A percentile compares a stretch with the other conserved stretches of the same genome.
These are phyloP conservation scores for Willisornis vidua DNA, from an alignment of 2,113 vertebrate species.

Conservation along the genomic window DNA sequence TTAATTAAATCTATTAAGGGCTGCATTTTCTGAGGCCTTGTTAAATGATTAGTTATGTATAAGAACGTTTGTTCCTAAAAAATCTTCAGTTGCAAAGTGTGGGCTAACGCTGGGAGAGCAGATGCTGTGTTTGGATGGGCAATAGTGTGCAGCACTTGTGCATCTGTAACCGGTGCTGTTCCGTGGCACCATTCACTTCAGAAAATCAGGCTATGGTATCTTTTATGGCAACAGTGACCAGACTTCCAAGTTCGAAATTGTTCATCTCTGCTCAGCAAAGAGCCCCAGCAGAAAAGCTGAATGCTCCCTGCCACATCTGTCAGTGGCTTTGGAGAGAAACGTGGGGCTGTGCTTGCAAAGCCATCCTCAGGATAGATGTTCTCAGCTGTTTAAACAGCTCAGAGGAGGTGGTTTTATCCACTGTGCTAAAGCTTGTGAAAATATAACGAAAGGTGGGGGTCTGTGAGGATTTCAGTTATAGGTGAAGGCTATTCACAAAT, in stretches of 20 bases:
- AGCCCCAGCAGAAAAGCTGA: not conserved
- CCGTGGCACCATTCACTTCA: not conserved
- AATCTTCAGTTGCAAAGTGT: not conserved
- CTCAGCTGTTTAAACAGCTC: not conserved
- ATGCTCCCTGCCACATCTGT: not conserved
- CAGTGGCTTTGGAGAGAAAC: not conserved
- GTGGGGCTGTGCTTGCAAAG: not conserved
- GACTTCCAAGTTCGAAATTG: not conserved
- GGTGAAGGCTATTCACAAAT: not conserved
- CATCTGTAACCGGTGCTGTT: not conserved
- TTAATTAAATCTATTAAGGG: conserved; percentile 53
- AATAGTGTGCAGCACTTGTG: not conserved
- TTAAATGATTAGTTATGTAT: conserved; percentile 32
- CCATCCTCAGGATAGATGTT: not conserved
- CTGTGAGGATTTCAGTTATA: not conserved
- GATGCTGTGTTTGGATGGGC: not conserved
- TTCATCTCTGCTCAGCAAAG: not conserved
- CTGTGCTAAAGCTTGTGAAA: not conserved
- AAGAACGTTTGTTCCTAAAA: not conserved
- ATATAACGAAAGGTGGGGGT: not conserved
- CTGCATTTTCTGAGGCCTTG: conserved; percentile 30
- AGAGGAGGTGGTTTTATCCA: not conserved
- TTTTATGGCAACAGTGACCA: not conserved
- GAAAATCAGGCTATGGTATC: fast-evolving
- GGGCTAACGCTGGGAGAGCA: not conserved